A percentile compares a stretch with the other conserved stretches of the same genome.
phyloP scores from a whole-genome alignment of 2,888 invertebrate species.

The Sylvicola cinctus region DNA sequence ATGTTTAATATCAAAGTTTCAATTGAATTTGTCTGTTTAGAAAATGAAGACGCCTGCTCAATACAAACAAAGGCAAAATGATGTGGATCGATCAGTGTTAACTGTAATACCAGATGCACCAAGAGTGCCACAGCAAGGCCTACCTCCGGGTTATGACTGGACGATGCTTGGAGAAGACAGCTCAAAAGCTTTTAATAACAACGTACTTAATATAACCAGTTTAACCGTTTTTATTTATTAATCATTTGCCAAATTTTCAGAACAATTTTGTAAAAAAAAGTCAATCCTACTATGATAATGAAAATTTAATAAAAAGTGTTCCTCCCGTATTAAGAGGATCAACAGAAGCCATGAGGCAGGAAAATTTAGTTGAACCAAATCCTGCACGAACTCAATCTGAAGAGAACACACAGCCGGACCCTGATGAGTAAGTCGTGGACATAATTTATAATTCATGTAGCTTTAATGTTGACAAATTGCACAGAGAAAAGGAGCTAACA shows the following conservation, averaged over 20 bases:
- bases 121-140: slow-evolving; percentile 47
- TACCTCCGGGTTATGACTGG: slow-evolving; percentile 34
- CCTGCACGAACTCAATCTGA: not conserved
- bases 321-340: not conserved
- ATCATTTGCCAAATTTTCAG: too few species aligned
- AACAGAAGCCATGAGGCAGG: not conserved
- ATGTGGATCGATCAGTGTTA: slow-evolving; percentile 52
- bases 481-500: too few species aligned
- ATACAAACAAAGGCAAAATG: slow-evolving; percentile 53
- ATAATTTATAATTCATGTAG: too few species aligned
- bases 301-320: slow-evolving; percentile 1
- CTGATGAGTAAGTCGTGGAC: too few species aligned
- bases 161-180: slow-evolving; percentile 5
- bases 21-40: slow-evolving; percentile 27
- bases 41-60: slow-evolving; percentile 64
- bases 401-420: too few species aligned
- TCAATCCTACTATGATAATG: slow-evolving; percentile 4
- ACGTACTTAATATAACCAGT: too few species aligned
- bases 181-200: not conserved
- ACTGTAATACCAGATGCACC: slow-evolving; percentile 62
- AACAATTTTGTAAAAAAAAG: slow-evolving; percentile 5
- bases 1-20: not conserved
- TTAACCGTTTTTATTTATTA: too few species aligned
- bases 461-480: too few species aligned
- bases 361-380: not conserved